These are phyloP conservation scores for Oryctolagus cuniculus DNA, from an alignment of 2,113 vertebrate genomes.

Conservation along the genomic window DNA sequence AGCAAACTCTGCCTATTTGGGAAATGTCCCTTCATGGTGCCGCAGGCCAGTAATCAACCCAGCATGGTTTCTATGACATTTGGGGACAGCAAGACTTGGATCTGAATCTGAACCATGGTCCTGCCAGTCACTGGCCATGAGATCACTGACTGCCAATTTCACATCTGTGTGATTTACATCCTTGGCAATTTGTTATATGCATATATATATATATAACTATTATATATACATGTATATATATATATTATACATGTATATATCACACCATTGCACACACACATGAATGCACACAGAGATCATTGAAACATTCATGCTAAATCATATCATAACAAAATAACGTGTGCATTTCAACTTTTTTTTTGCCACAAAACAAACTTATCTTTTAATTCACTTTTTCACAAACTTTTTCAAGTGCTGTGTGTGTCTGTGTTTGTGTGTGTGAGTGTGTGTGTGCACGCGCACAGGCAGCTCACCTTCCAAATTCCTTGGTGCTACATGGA, in stretches of 20 bases:
- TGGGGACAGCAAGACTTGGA: neutral
- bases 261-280: too few relatives aligned
- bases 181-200: neutral
- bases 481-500: neutral
- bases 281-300: neutral
- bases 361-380: too few relatives aligned
- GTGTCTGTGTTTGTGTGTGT: neutral
- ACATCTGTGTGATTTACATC: neutral
- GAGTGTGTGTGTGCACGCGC: fast-evolving
- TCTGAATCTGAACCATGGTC: neutral
- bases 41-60: neutral
- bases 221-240: too few relatives aligned
- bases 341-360: too few relatives aligned
- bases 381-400: too few relatives aligned
- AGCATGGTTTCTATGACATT: neutral
- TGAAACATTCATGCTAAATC: neutral
- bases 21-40: neutral
- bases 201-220: neutral
- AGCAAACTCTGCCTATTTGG: neutral
- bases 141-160: neutral
- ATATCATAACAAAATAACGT: too few relatives aligned
- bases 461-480: neutral
- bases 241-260: too few relatives aligned
- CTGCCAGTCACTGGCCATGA: neutral
- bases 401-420: too few relatives aligned